Evolutionary conservation across 2,888 invertebrate genomes (phyloP).

Genomic region (Thymelicus acteon): DNA sequence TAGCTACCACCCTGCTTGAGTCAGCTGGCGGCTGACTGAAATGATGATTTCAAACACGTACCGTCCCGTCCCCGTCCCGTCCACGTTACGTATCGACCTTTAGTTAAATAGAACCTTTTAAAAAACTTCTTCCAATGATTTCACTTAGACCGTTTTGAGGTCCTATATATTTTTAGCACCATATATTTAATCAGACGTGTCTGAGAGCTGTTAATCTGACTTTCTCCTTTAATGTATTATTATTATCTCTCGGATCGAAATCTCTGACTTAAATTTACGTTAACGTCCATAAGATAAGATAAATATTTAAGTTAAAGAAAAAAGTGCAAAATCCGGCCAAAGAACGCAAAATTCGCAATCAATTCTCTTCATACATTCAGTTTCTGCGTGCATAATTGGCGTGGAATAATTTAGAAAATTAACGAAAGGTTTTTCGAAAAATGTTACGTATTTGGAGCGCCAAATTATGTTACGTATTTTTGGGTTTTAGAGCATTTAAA

Average conservation of each 20-base stretch:
- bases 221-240: slow-evolving; percentile 14
- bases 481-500: background rate
- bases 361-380: slow-evolving; percentile 19
- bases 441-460: slow-evolving; percentile 16
- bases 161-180: background rate
- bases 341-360: slow-evolving; percentile 9
- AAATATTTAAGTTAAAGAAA: slow-evolving; percentile 8
- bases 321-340: slow-evolving; percentile 5
- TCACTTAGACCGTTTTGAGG: background rate
- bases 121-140: too few relatives aligned
- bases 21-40: too few relatives aligned
- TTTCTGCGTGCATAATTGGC: slow-evolving; percentile 18
- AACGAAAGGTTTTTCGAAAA: slow-evolving; percentile 15
- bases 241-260: slow-evolving; percentile 33
- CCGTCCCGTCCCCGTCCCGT: too few relatives aligned
- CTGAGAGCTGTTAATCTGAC: slow-evolving; percentile 21
- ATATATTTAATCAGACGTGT: slow-evolving; percentile 11
- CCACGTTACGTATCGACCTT: too few relatives aligned
- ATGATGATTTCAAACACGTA: too few relatives aligned
- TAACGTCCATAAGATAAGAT: slow-evolving; percentile 35
- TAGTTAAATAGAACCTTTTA: too few relatives aligned
- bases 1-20: too few relatives aligned
- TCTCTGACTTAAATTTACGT: slow-evolving; percentile 37
- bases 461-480: slow-evolving; percentile 6
- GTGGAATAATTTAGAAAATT: slow-evolving; percentile 29